These are phyloP conservation scores for Calcarius lapponicus DNA, from an alignment of 2,797 vertebrate species.

Conservation along the genomic window DNA sequence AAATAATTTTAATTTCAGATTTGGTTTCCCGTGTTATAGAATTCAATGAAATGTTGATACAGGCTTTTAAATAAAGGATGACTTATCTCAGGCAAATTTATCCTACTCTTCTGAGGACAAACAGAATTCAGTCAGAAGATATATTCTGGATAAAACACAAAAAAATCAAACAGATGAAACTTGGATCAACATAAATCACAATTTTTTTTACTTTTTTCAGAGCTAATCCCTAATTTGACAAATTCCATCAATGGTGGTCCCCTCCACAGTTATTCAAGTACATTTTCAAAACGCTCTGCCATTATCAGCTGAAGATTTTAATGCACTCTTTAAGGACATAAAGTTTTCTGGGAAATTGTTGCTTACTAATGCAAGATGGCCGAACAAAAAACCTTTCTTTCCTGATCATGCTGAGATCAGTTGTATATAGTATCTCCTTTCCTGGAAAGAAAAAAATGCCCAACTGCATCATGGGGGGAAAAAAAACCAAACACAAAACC, in stretches of 20 bases:
- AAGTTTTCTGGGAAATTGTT: neutral
- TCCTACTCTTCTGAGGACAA: neutral
- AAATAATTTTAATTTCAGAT: neutral
- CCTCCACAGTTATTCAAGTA: neutral
- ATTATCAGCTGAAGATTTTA: neutral
- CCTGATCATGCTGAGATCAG: neutral
- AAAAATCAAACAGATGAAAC: neutral
- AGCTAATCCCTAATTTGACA: neutral
- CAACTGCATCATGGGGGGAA: neutral
- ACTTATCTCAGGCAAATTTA: neutral
- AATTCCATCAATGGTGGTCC: neutral
- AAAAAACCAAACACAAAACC: rapidly evolving
- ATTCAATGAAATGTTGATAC: neutral
- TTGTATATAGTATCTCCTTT: neutral
- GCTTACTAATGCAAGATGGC: neutral
- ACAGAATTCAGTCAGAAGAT: neutral
- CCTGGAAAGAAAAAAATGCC: neutral
- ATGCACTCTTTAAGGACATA: neutral
- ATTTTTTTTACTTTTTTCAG: neutral
- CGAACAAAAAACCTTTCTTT: neutral
- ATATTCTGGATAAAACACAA: neutral
- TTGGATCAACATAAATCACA: neutral
- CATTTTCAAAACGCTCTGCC: neutral
- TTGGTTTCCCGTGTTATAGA: neutral
- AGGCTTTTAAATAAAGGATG: neutral